A percentile compares a stretch with the other conserved stretches of the same genome.
These are phyloP conservation scores for Nasua narica DNA, from an alignment of 2,797 vertebrate species.

Conservation along the genomic window DNA sequence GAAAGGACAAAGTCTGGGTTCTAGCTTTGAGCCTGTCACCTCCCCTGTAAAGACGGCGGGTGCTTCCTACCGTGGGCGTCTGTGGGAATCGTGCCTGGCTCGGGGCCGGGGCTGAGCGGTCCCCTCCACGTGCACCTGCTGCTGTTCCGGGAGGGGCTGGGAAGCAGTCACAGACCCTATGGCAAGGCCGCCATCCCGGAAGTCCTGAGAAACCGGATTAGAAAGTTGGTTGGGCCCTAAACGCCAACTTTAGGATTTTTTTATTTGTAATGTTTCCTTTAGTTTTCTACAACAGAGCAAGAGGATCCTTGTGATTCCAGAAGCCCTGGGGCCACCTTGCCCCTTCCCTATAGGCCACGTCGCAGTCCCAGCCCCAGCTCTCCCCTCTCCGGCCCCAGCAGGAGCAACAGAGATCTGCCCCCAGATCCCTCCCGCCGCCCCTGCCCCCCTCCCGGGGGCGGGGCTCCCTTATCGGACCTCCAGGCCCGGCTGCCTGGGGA, in stretches of 20 bases:
- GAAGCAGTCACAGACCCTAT: neutral
- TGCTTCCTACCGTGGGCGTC: neutral
- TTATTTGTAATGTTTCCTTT: neutral
- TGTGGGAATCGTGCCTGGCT: neutral
- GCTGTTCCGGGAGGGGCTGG: neutral
- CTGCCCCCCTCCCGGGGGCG: accelerated
- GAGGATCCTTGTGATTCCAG: neutral
- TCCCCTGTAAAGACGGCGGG: neutral
- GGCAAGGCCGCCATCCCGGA: neutral
- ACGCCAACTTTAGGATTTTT: neutral
- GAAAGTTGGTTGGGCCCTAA: neutral
- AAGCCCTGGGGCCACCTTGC: neutral
- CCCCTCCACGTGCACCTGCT: neutral
- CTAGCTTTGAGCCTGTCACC: neutral
- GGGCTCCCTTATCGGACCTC: neutral
- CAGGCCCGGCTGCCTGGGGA: neutral
- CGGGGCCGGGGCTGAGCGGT: neutral
- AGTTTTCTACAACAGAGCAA: neutral
- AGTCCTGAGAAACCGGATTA: neutral
- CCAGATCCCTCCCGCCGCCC: accelerated
- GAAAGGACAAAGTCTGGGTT: neutral
- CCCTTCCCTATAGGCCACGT: neutral
- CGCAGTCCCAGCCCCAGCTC: neutral
- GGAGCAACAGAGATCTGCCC: neutral
- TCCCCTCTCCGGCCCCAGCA: accelerated